These are phyloP conservation scores for Sebastes hubbsi DNA, from an alignment of 2,797 vertebrate species.

Conservation along the genomic window DNA sequence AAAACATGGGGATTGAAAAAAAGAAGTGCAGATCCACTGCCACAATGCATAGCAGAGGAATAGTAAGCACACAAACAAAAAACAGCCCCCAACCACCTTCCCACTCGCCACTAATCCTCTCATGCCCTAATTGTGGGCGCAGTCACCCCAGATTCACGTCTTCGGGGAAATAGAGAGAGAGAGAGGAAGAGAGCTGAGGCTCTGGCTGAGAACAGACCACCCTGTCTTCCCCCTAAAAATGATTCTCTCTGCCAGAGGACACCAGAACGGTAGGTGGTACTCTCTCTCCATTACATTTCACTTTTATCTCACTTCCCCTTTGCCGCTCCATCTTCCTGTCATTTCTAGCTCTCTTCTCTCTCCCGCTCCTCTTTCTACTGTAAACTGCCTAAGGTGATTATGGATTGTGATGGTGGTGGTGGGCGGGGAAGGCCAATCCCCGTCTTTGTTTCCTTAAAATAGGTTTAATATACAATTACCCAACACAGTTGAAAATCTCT, in stretches of 20 bases:
- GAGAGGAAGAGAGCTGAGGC: conserved; percentile 5
- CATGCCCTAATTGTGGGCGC: conserved; percentile 78
- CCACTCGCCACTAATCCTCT: conserved; percentile 77
- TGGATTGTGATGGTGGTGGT: conserved; percentile 62
- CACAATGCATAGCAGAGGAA: conserved; percentile 54
- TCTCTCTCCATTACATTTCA: conserved; percentile 73
- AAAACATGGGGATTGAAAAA: conserved; percentile 46
- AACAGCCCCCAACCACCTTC: conserved; percentile 76
- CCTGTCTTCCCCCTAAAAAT: conserved; percentile 57
- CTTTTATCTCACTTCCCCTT: conserved; percentile 73
- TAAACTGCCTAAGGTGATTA: conserved; percentile 72
- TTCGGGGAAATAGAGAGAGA: conserved; percentile 8
- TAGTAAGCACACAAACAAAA: conserved; percentile 63
- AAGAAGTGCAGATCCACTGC: conserved; percentile 25
- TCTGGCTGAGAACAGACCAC: conserved; percentile 64
- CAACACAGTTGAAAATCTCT: conserved; percentile 28
- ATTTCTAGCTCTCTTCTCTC: conserved; percentile 39
- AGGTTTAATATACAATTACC: conserved; percentile 65
- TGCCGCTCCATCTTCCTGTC: conserved; percentile 72
- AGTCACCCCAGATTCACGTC: conserved; percentile 72
- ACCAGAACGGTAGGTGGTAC: conserved; percentile 73
- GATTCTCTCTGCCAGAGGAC: conserved; percentile 65
- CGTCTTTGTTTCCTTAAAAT: conserved; percentile 71
- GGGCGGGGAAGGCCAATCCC: conserved; percentile 55
- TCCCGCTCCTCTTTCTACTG: conserved; percentile 54